phyloP scores from a whole-genome alignment of 2,888 invertebrate genomes.

The Zootermopsis nevadensis region DNA sequence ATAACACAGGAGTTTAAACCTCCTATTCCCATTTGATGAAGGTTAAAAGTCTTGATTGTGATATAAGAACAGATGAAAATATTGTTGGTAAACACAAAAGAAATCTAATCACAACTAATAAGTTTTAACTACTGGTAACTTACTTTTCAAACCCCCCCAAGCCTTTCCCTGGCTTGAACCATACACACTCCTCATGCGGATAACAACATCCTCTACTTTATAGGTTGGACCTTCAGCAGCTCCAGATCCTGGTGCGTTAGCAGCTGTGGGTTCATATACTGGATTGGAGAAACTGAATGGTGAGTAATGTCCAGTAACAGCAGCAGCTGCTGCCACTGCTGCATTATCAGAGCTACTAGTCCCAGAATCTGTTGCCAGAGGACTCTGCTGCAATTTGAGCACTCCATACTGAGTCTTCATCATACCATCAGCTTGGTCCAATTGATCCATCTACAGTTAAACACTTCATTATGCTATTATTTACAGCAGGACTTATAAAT shows the following conservation, averaged over 20 bases:
- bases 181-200: conserved; percentile 66
- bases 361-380: conserved; percentile 59
- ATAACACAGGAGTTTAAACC: no score
- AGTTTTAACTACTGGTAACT: neutral
- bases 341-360: conserved; percentile 51
- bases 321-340: conserved; percentile 28
- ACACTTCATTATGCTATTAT: no score
- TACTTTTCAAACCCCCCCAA: conserved; percentile 58
- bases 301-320: conserved; percentile 57
- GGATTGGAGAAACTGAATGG: conserved; percentile 86
- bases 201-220: conserved; percentile 82
- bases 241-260: conserved; percentile 53
- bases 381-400: conserved; percentile 79
- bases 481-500: no score
- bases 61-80: no score
- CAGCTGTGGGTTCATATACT: conserved; percentile 77
- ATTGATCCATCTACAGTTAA: conserved; percentile 70
- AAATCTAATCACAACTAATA: neutral
- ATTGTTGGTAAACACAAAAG: neutral
- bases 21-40: no score
- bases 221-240: conserved; percentile 63
- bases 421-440: conserved; percentile 65
- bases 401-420: conserved; percentile 77
- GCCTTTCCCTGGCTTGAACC: conserved; percentile 47
- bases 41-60: no score